These are phyloP conservation scores for Sprattus sprattus DNA, from an alignment of 2,113 vertebrate genomes.

Conservation along the genomic window DNA sequence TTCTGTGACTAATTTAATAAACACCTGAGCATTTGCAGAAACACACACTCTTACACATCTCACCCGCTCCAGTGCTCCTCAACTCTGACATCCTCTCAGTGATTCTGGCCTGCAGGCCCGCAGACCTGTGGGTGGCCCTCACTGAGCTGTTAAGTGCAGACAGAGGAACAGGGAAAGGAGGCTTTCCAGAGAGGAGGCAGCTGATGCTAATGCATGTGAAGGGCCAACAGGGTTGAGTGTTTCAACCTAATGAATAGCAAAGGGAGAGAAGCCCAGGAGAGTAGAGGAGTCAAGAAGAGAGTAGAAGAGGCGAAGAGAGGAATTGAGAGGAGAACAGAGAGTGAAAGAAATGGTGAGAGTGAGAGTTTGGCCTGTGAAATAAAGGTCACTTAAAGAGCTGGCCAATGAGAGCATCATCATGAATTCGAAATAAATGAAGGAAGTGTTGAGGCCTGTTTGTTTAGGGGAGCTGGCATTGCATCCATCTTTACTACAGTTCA, in stretches of 20 bases:
- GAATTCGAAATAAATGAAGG: slow-evolving; percentile 13
- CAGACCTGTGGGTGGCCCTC: neutral
- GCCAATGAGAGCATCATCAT: slow-evolving; percentile 20
- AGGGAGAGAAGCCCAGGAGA: neutral
- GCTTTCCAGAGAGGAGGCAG: neutral
- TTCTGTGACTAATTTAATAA: neutral
- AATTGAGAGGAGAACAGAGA: neutral
- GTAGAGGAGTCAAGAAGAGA: neutral
- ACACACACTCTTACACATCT: neutral
- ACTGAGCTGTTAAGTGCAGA: neutral
- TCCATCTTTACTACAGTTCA: neutral
- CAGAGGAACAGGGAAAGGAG: neutral
- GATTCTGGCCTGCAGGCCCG: neutral
- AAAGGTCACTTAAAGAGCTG: slow-evolving; percentile 36
- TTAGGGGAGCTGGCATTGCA: neutral
- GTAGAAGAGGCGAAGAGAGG: neutral
- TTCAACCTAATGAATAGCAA: neutral
- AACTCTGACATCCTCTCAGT: neutral
- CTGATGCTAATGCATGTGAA: neutral
- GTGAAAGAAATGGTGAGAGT: neutral
- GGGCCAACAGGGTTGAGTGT: neutral
- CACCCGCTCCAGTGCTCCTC: neutral
- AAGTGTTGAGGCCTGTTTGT: neutral
- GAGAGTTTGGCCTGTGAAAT: slow-evolving; percentile 27
- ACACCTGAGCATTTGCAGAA: neutral